Evolutionary conservation across 2,797 vertebrate genomes (phyloP).

Genomic region (Anniella stebbinsi): DNA sequence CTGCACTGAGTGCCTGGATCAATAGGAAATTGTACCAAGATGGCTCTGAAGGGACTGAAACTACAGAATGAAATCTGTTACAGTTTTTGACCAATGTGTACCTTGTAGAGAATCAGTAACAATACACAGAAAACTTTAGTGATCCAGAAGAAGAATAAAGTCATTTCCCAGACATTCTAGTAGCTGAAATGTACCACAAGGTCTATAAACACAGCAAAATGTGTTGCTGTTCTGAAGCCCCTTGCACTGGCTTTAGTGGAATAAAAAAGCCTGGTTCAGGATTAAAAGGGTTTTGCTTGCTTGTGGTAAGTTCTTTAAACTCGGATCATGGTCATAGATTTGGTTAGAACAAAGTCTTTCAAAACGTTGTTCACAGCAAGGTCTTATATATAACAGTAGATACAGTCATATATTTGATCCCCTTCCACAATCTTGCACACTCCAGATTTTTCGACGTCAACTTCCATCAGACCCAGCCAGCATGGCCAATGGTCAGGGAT

Average conservation of each 20-base stretch:
- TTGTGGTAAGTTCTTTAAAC: neutral
- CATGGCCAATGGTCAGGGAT: neutral
- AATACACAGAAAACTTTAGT: neutral
- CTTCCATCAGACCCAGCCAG: too few species aligned
- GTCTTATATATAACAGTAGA: neutral
- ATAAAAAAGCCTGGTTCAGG: neutral
- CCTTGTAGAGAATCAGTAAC: neutral
- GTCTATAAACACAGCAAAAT: neutral
- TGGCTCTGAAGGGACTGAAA: conserved; percentile 22
- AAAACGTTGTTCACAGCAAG: neutral
- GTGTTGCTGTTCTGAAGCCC: neutral
- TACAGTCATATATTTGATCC: too few species aligned
- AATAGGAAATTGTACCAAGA: conserved; percentile 22
- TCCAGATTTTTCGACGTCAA: too few species aligned
- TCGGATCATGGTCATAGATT: neutral
- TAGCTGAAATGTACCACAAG: neutral
- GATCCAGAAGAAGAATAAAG: neutral
- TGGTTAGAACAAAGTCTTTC: neutral
- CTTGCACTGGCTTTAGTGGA: neutral
- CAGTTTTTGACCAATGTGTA: neutral
- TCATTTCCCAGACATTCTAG: neutral
- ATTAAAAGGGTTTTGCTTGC: neutral
- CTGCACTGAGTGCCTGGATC: neutral
- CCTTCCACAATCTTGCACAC: too few species aligned
- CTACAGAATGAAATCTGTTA: neutral